phyloP scores from a whole-genome alignment of 2,888 invertebrate species.

The Cryptocephalus primarius region DNA sequence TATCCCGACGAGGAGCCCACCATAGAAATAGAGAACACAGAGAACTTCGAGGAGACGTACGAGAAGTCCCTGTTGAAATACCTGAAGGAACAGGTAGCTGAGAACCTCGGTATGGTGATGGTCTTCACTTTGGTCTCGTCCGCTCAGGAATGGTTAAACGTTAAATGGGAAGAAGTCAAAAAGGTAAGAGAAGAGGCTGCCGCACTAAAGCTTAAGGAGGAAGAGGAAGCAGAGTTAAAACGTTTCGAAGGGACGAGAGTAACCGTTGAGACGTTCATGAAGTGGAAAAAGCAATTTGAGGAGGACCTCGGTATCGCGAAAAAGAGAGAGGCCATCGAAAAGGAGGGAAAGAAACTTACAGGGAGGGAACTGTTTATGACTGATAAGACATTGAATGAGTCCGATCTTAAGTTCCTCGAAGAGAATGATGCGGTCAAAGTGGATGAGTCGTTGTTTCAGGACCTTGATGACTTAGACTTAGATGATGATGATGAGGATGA shows the following conservation, averaged over 20 bases:
- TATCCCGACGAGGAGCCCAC: conserved; percentile 83
- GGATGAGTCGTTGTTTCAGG: conserved; percentile 87
- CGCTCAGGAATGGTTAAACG: conserved; percentile 86
- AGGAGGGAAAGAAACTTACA: conserved; percentile 73
- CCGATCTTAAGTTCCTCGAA: conserved; percentile 90
- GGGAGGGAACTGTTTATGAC: conserved; percentile 89
- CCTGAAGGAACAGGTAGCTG: conserved; percentile 60
- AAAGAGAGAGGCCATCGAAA: conserved; percentile 57
- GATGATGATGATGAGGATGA: conserved; percentile 51
- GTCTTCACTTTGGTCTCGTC: conserved; percentile 89
- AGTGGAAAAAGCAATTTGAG: conserved; percentile 91
- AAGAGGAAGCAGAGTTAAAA: conserved; percentile 86
- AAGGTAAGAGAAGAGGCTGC: conserved; percentile 59
- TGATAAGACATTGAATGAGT: conserved; percentile 88
- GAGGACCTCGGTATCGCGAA: conserved; percentile 71
- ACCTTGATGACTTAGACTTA: conserved; percentile 71
- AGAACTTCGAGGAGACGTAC: conserved; percentile 65
- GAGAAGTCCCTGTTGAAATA: conserved; percentile 53
- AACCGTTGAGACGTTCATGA: conserved; percentile 88
- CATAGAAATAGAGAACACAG: conserved; percentile 65
- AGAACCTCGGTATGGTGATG: conserved; percentile 96
- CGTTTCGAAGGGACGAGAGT: conserved; percentile 93
- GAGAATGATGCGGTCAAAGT: conserved; percentile 83
- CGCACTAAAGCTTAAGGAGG: conserved; percentile 55
- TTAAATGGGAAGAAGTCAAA: conserved; percentile 69